A percentile compares a stretch with the other conserved stretches of the same genome.
phyloP scores from a whole-genome alignment of 2,113 vertebrate genomes.

The Orcinus orca region DNA sequence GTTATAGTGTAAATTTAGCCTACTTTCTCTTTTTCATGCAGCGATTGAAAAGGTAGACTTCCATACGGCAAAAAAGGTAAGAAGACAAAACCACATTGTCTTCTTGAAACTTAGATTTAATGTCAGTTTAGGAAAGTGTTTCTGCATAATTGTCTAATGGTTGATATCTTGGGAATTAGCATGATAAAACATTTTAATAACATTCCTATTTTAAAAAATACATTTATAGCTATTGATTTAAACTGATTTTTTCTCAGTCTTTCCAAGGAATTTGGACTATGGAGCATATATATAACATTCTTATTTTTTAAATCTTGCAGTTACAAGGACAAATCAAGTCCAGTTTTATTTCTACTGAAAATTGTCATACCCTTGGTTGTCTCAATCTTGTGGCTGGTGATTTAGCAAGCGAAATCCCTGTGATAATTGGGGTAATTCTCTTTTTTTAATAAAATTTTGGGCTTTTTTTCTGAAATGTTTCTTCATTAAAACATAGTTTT shows the following conservation, averaged over 20 bases:
- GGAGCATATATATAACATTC: neutral
- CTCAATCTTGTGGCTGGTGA: slow-evolving; percentile 83
- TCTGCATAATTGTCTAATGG: neutral
- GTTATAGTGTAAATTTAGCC: neutral
- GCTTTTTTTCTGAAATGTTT: neutral
- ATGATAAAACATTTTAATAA: neutral
- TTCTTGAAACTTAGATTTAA: neutral
- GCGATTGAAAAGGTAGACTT: slow-evolving; percentile 90
- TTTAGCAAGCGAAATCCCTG: slow-evolving; percentile 81
- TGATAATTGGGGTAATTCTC: slow-evolving; percentile 90
- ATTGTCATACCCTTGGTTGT: slow-evolving; percentile 87
- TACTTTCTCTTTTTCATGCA: slow-evolving; percentile 69
- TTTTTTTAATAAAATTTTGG: slow-evolving; percentile 10
- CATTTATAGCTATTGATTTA: neutral
- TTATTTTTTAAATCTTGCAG: slow-evolving; percentile 78
- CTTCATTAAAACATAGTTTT: neutral
- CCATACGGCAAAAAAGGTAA: slow-evolving; percentile 87
- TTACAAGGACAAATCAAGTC: slow-evolving; percentile 90
- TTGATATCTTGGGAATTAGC: neutral
- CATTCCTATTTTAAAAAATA: slow-evolving; percentile 32
- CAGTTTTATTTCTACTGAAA: slow-evolving; percentile 87
- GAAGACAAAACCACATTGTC: neutral
- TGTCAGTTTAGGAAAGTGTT: neutral
- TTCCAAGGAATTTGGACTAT: neutral
- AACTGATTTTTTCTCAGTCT: neutral